Base-by-base conservation (phyloP, 2,888 invertebrate genomes). In the Drosophila setosimentum region DNA sequence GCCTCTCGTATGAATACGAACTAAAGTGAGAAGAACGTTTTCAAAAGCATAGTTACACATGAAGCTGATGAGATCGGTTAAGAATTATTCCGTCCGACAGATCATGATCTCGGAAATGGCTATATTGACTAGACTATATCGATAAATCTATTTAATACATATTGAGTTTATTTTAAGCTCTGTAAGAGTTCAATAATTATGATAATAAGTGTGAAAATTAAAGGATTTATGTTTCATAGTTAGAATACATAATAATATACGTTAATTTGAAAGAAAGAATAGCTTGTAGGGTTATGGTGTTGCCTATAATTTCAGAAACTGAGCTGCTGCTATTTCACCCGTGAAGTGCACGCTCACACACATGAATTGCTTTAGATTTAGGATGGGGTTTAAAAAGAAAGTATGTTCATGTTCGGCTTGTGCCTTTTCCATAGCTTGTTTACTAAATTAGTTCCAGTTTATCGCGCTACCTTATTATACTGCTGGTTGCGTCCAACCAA, bases 371-470 rank as follows among this genome's bases (percentile, higher is more conserved):
- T 87, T 75, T 54, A 53, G 45, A 30, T 33, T 57, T 40, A 27
- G 81, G 73, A 65, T 68, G 63, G 62, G 32, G 50, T 57, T 21
- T 21, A 13, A 40, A 42, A 67, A 55, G 57, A 68, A 55, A 42
- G 55, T 40, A 21, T 45, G 49, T 35, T 29, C 35, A 35, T 24
- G 57, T 35, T 50, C 50, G 51, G 32, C 37, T 32, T 21, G 53
- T 63, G 50, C 63, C 55, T 68, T 67, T 76, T 85, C 73, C 58
- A 62, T 71, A 71, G 75, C 68, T 68, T 80, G 79, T 73, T 82
- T 77, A 73, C 76, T 70, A 84, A 89, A 85, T 85, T 85, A 85
- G 85, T 85, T 85, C 85, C 85, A 80, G 76, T 76, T 89, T 85
- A 89, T 89, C 89, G 89, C 89, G 77, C 68, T 70, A 72, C 60